Base-by-base conservation (phyloP, 2,888 invertebrate species). In the Nemurella pictetii region DNA sequence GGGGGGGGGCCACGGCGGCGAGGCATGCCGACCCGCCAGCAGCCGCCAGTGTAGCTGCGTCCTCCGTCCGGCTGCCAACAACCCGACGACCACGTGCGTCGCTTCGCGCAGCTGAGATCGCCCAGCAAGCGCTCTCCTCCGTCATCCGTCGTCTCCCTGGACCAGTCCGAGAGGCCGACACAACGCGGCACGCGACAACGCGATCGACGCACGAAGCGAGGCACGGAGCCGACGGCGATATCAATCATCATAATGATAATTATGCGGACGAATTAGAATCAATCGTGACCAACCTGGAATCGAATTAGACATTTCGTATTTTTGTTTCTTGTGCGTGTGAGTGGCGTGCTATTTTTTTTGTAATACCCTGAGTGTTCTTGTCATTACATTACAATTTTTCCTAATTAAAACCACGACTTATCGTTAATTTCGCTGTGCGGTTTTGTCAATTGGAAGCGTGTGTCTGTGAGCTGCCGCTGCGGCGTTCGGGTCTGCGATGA, bases 41-140 rank as follows among this genome's bases (percentile, higher is more conserved):
- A 27, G 5, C 25, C 9, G 15, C 25, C 80, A 81, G 80, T 81
- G 80, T 35, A 81, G 80, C 36, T 35, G 9, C 80, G 80, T 35
- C 80, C 25, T 3, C 80, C 26, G 80, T 26, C n/a, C 35, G 15
- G 36, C n/a, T 9, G 35, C 3, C 80, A 30, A 35, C 32, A 29
- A 7, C 29, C 28, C 80, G 32, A 35, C 32, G 78, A 7, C 29
- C 28, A 27, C 78, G 78, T 30, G 78, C 78, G 28, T 26, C 74
- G 4, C 74, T 7, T 3, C 74, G 74, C 5, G 4, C 4, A n/a
- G 74, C 74, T 4, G 74, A n/a, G 5, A 28, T n/a, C 30, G 30
- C n/a, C n/a, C 78, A 78, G 29, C 0, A 27, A 29, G 7, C 78
- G 78, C 29, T 27, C 12, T 28, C 78, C 12, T 15, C 55, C 9